phyloP scores from a whole-genome alignment of 2,797 vertebrate species.

The Mormyrops attenuatus region DNA sequence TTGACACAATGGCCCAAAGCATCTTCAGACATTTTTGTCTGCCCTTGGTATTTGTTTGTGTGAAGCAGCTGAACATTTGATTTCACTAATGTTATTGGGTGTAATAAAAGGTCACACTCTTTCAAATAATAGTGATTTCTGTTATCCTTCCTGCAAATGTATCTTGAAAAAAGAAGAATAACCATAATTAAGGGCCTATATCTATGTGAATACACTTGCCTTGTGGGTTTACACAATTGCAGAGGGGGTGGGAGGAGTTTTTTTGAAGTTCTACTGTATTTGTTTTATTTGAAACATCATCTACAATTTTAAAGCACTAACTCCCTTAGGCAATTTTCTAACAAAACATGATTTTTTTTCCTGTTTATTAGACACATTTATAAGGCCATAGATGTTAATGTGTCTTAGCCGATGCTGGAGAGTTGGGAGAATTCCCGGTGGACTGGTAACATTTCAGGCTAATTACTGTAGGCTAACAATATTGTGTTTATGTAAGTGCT shows the following conservation, averaged over 20 bases:
- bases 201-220: neutral
- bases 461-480: neutral
- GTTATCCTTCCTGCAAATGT: constrained; percentile 22
- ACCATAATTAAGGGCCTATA: neutral
- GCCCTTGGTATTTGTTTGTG: constrained; percentile 30
- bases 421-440: neutral
- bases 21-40: neutral
- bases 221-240: neutral
- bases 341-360: neutral
- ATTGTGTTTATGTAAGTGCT: neutral
- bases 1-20: neutral
- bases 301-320: neutral
- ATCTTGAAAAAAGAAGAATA: constrained; percentile 16
- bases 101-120: constrained; percentile 33
- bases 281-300: neutral
- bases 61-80: constrained; percentile 33
- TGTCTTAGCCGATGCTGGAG: neutral
- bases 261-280: neutral
- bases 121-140: constrained; percentile 17
- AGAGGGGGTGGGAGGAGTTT: neutral
- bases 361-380: constrained; percentile 20
- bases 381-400: constrained; percentile 14
- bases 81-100: constrained; percentile 40
- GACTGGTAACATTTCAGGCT: constrained; percentile 1
- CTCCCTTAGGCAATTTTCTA: neutral